phyloP scores from a whole-genome alignment of 2,888 invertebrate genomes.

The Drosophila pullipes region DNA sequence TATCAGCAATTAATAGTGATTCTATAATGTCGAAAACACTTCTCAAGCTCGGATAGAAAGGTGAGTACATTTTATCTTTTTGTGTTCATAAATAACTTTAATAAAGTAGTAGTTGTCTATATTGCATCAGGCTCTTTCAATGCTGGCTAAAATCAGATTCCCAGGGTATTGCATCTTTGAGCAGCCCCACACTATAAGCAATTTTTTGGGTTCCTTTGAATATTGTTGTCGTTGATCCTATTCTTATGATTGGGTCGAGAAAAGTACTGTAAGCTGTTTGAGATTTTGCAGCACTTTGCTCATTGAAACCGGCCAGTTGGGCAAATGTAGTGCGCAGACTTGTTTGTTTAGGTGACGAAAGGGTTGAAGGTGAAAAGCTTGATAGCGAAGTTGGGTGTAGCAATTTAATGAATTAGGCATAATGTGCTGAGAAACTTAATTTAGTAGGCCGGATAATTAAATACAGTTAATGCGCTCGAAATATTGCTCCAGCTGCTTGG shows the following conservation, averaged over 20 bases:
- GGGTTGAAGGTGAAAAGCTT: constrained; percentile 36
- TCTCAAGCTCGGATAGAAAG: background rate
- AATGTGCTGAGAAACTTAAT: constrained; percentile 45
- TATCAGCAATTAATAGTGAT: background rate
- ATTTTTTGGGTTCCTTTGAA: background rate
- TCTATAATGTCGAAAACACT: background rate
- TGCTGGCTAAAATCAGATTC: background rate
- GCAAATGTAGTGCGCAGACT: constrained; percentile 76
- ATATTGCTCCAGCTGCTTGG: background rate
- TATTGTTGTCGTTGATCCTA: constrained; percentile 19
- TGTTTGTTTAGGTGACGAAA: constrained; percentile 66
- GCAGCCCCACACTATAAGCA: background rate
- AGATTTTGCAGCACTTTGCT: constrained; percentile 56
- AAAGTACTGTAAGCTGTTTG: constrained; percentile 64
- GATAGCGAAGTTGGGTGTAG: background rate
- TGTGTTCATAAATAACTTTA: background rate
- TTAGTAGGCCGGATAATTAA: constrained; percentile 31
- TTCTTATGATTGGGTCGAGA: constrained; percentile 54
- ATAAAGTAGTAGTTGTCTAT: background rate
- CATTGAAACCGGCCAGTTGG: constrained; percentile 29
- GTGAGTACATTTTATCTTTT: background rate
- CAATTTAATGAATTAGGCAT: constrained; percentile 46
- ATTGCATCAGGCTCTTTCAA: too few species aligned
- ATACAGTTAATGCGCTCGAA: constrained; percentile 18
- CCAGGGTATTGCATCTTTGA: background rate